Conservation (phyloP, 2,888 invertebrate genomes). For the Andrena flavipes region DNA sequence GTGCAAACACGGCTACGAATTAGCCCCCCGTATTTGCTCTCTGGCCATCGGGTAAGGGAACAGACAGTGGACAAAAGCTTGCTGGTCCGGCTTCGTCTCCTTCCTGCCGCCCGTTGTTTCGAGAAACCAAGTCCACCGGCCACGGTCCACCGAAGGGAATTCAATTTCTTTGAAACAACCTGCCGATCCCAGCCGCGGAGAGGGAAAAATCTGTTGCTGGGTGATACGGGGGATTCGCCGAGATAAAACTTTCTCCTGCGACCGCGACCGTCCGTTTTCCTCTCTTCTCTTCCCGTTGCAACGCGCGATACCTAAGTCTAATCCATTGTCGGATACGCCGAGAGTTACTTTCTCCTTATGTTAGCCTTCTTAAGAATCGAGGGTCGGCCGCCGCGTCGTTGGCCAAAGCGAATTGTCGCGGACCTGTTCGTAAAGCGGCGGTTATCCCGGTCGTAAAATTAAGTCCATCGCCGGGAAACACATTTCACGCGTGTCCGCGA, state of each 20-base stretch:
- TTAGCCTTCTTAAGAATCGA: too few species aligned
- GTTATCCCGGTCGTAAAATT: constrained; percentile 23
- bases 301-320: too few species aligned
- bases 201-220: not conserved
- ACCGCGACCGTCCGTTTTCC: not conserved
- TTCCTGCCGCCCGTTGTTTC: constrained; percentile 22
- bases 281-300: too few species aligned
- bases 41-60: constrained; percentile 49
- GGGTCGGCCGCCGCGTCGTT: not conserved
- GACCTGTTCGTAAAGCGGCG: constrained; percentile 12
- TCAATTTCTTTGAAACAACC: constrained; percentile 63
- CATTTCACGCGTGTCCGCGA: constrained; percentile 17
- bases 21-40: constrained; percentile 65
- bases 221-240: not conserved
- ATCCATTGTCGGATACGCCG: too few species aligned
- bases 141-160: constrained; percentile 35
- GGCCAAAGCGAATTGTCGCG: constrained; percentile 9
- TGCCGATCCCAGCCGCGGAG: constrained; percentile 34
- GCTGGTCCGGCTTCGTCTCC: not conserved
- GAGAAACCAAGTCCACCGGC: constrained; percentile 26
- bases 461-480: constrained; percentile 25
- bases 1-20: constrained; percentile 66
- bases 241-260: constrained; percentile 6
- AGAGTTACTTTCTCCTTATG: too few species aligned
- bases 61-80: constrained; percentile 39